Evolutionary conservation across 1,140 invertebrate genomes (phyloP).

Genomic region (Drosophila neocordata): DNA sequence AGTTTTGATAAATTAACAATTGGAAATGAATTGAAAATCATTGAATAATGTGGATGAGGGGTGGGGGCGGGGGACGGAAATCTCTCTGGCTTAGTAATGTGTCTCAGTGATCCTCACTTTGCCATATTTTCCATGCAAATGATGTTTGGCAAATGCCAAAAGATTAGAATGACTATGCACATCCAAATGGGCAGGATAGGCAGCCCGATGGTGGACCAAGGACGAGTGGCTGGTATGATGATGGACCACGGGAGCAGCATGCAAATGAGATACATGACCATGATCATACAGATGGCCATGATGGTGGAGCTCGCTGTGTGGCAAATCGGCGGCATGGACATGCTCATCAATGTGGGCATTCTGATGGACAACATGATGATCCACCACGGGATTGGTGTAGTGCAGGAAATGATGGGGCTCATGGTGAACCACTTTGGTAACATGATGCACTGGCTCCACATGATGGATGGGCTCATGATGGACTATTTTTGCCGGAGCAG

Average conservation of each 20-base stretch:
- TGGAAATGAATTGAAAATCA: constrained; percentile 18
- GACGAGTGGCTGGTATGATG: constrained; percentile 25
- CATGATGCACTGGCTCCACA: constrained; percentile 69
- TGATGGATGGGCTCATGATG: constrained; percentile 69
- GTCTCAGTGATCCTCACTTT: constrained; percentile 78
- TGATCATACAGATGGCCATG: constrained; percentile 37
- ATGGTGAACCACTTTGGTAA: constrained; percentile 71
- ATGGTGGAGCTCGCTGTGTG: constrained; percentile 35
- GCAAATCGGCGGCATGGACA: constrained; percentile 46
- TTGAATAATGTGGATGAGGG: constrained; percentile 12
- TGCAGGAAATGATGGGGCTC: constrained; percentile 74
- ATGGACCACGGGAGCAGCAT: constrained; percentile 54
- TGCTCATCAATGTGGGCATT: constrained; percentile 61
- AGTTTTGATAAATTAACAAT: constrained; percentile 67
- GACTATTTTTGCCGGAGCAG: constrained; percentile 55
- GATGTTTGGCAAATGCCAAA: constrained; percentile 75
- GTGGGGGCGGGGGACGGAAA: constrained; percentile 36
- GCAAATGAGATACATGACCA: constrained; percentile 45
- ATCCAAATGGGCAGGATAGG: constrained; percentile 62
- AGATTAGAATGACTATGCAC: constrained; percentile 66
- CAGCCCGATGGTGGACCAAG: constrained; percentile 28
- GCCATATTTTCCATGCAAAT: constrained; percentile 75
- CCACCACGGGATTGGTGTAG: constrained; percentile 66
- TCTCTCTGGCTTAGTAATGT: constrained; percentile 67
- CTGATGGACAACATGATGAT: constrained; percentile 64